Conservation (phyloP, 2,888 invertebrate genomes). For the Andrena flavipes region DNA sequence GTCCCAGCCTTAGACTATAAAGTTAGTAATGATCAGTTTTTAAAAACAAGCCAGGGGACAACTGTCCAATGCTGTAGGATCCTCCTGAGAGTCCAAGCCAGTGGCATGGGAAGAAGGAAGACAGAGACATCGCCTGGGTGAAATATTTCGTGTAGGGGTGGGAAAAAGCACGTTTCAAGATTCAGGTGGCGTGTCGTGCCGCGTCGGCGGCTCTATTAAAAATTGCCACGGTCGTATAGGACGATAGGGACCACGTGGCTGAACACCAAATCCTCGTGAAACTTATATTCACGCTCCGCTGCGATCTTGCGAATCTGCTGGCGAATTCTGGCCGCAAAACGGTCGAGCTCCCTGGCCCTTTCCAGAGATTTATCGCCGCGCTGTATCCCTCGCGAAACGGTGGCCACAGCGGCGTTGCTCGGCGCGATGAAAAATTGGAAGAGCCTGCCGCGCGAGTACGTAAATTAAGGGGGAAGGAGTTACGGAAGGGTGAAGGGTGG, state of each 20-base stretch:
- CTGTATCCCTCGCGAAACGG: constrained; percentile 4
- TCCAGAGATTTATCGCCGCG: constrained; percentile 17
- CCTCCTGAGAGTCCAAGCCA: too few species aligned
- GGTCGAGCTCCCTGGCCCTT: neutral
- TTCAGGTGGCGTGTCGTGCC: too few species aligned
- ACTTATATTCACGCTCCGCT: neutral
- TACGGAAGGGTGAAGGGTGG: neutral
- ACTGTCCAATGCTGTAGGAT: too few species aligned
- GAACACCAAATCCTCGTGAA: constrained; percentile 9
- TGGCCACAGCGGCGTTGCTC: constrained; percentile 15
- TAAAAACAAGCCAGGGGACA: too few species aligned
- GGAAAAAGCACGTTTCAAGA: too few species aligned
- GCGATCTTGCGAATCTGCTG: constrained; percentile 26
- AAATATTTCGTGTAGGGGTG: too few species aligned
- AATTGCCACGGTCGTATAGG: neutral
- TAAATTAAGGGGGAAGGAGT: constrained; percentile 17
- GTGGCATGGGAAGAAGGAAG: too few species aligned
- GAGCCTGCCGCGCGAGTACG: neutral
- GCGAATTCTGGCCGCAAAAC: constrained; percentile 19
- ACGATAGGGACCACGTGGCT: neutral
- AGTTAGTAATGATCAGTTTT: too few species aligned
- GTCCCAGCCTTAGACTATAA: too few species aligned
- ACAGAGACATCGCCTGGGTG: too few species aligned
- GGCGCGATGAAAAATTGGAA: constrained; percentile 32
- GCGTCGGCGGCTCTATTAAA: constrained; percentile 4